Percentiles rank a stretch among this genome's conserved stretches.
Evolutionary conservation across 2,797 vertebrate genomes (phyloP).

Genomic region (Brachyrhaphis roseni): DNA sequence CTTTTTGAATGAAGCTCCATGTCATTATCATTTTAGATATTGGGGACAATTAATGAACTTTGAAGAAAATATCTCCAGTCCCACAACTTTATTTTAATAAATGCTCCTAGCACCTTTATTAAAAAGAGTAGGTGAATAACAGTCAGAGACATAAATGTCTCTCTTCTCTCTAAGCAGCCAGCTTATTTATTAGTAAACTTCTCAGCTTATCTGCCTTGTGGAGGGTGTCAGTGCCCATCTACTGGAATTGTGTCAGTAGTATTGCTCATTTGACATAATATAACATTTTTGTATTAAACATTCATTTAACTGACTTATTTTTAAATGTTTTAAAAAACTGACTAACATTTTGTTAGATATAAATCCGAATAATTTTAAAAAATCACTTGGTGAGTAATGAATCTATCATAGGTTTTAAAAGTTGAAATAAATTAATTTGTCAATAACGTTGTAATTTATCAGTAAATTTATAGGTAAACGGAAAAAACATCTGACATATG

Average conservation of each 20-base stretch:
- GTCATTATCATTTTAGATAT: conserved; percentile 25
- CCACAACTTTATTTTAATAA: conserved; percentile 31
- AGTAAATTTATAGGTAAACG: neutral
- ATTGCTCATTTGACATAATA: neutral
- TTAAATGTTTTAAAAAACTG: too few species aligned
- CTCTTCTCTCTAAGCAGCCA: neutral
- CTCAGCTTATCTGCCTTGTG: neutral
- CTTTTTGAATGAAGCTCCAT: conserved; percentile 31
- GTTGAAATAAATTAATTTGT: neutral
- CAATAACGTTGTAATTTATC: neutral
- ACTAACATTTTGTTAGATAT: neutral
- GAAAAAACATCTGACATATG: neutral
- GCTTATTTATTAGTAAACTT: neutral
- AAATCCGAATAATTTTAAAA: neutral
- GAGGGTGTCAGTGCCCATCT: neutral
- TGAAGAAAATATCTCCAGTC: conserved; percentile 24
- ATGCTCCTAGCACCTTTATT: conserved; percentile 19
- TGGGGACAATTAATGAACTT: conserved; percentile 33
- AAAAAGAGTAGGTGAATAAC: conserved; percentile 4
- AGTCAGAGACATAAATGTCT: neutral
- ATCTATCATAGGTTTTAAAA: neutral
- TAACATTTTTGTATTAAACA: neutral
- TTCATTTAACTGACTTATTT: neutral
- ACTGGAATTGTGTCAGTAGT: neutral
- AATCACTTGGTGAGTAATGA: neutral